These are phyloP conservation scores for Gymnopithys bicolor DNA, from an alignment of 2,797 vertebrate genomes.

Conservation along the genomic window DNA sequence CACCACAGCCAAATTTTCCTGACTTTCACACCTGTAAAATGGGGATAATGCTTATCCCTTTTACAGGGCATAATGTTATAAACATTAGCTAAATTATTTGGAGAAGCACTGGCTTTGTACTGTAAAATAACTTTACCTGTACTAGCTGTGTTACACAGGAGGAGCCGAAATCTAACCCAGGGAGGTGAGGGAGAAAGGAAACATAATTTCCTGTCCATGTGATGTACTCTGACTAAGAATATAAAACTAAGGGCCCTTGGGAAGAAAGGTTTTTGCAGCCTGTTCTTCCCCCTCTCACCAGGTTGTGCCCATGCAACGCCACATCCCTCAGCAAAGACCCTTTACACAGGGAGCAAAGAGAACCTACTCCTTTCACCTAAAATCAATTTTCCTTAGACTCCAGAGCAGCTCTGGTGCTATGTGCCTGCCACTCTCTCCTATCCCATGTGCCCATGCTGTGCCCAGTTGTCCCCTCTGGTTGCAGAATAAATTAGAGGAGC, in stretches of 20 bases:
- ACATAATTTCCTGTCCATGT: not conserved
- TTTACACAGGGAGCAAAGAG: not conserved
- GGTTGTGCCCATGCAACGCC: not conserved
- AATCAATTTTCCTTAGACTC: not conserved
- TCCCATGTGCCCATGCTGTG: not conserved
- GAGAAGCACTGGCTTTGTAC: not conserved
- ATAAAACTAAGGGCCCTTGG: not conserved
- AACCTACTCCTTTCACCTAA: not conserved
- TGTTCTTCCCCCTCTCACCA: not conserved
- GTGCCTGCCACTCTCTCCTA: not conserved
- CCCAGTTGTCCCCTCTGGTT: not conserved
- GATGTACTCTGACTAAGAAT: not conserved
- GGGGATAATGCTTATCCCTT: not conserved
- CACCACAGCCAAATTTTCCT: constrained; percentile 9
- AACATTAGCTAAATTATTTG: not conserved
- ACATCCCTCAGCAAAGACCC: not conserved
- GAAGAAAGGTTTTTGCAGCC: not conserved
- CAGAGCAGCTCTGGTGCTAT: not conserved
- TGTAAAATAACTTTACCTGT: constrained; percentile 5
- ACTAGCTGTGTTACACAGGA: not conserved
- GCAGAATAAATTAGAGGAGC: constrained; percentile 2
- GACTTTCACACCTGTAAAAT: constrained; percentile 20
- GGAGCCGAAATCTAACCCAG: constrained; percentile 11
- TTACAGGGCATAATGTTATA: not conserved
- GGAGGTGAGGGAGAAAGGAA: constrained; percentile 28